Evolutionary conservation across 2,888 invertebrate genomes (phyloP), one percentile per base, ranked within the genome.

Genomic region (Agrilus cyanescens): DNA sequence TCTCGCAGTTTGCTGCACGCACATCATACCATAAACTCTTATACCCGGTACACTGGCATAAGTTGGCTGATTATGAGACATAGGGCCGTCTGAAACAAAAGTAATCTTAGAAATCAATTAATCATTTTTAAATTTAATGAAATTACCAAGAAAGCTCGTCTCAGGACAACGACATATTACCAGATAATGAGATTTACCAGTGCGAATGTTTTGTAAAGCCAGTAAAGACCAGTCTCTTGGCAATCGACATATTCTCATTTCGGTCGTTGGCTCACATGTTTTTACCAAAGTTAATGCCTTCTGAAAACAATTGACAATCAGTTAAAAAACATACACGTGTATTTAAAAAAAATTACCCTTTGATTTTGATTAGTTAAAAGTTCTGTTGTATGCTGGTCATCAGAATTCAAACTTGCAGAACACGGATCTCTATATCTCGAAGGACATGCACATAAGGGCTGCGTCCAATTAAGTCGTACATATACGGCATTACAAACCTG

Each of bases 41-140:
- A 93, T 91, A 2, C 91, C 91, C 3, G 91, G 91, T 8, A 93
- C 90, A 53, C 90, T 87, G 3, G 91, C 93, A 61, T 93, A 93
- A 1, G 89, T 87, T 12, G 93, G 91, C 61, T 90, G 90, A 62
- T 90, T 89, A 63, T 93, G 93, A 8, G 87, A 87, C 81, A 91
- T 87, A 40, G 93, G 93, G 12, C 91, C 93, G 70, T 91, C 91
- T 90, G 72, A 25, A 60, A 59, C 52, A 42, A 31, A 16, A 10
- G 1, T 20, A 35, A 20, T 34, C 13, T n/a, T 18, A 33, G 12
- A 10, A 4, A 20, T 34, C n/a, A 38, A 25, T 12, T 8, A 25
- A 32, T 15, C 7, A 13, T 34, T 2, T 13, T 7, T 31, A 14
- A 13, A 16, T 38, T 10, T 8, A 33, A 14, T 33, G 10, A 3